phyloP scores from a whole-genome alignment of 1,140 invertebrate genomes.

The Schlechtendalia chinensis region DNA sequence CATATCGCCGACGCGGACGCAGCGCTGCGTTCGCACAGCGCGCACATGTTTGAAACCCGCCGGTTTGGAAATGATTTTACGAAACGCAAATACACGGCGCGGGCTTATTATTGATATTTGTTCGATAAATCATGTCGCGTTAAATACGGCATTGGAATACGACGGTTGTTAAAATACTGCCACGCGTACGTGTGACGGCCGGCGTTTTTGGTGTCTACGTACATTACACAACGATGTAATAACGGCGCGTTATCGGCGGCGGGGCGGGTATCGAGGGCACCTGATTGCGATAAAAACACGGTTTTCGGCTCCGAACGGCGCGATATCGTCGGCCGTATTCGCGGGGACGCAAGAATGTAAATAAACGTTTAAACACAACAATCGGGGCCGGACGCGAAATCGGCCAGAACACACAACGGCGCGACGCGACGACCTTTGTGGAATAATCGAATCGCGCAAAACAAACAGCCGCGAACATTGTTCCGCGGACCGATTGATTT shows the following conservation, averaged over 20 bases:
- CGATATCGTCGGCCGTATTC: background rate
- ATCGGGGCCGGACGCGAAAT: conserved; percentile 39
- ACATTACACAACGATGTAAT: no score
- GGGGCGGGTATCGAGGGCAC: background rate
- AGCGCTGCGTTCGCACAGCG: background rate
- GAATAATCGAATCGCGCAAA: conserved; percentile 40
- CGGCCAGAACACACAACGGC: background rate
- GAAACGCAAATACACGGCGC: background rate
- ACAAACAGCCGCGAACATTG: conserved; percentile 37
- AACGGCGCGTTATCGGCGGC: no score
- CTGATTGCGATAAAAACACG: conserved; percentile 19
- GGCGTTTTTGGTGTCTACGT: no score
- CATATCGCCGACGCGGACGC: no score
- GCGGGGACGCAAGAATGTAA: conserved; percentile 29
- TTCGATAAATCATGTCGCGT: conserved; percentile 22
- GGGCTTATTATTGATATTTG: conserved; percentile 39
- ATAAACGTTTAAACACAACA: conserved; percentile 40
- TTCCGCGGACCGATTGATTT: conserved; percentile 46
- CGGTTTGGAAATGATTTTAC: background rate
- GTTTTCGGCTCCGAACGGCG: background rate
- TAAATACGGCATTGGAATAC: no score
- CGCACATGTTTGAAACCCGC: no score
- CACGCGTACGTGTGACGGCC: background rate
- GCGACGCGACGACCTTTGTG: conserved; percentile 28
- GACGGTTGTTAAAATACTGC: conserved; percentile 4